These are phyloP conservation scores for Heliconius hortense DNA, from an alignment of 2,888 invertebrate genomes.

Conservation along the genomic window DNA sequence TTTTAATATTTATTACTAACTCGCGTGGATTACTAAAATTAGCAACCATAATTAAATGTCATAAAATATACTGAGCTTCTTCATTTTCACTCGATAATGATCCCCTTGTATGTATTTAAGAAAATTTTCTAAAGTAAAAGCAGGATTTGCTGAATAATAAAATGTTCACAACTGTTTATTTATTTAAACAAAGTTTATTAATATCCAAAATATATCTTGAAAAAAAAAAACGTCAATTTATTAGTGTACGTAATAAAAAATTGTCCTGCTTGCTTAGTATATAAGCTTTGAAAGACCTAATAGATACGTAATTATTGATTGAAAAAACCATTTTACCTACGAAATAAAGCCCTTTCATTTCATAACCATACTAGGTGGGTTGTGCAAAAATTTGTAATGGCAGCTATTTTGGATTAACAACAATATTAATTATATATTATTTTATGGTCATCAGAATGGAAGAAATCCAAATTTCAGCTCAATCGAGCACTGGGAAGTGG, in stretches of 20 bases:
- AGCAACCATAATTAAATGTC: constrained; percentile 17
- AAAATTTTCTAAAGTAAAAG: constrained; percentile 1
- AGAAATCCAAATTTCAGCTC: too few relatives aligned
- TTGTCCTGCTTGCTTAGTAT: neutral
- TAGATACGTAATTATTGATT: neutral
- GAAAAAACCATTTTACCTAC: neutral
- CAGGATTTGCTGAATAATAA: neutral
- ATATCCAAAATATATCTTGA: neutral
- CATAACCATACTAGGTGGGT: too few relatives aligned
- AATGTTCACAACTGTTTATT: neutral
- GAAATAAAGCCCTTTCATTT: too few relatives aligned
- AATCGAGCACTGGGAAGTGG: too few relatives aligned
- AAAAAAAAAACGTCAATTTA: too few relatives aligned
- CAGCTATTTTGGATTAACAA: too few relatives aligned
- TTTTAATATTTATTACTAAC: constrained; percentile 36
- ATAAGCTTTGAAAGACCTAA: neutral
- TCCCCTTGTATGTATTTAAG: constrained; percentile 4
- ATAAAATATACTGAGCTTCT: constrained; percentile 18
- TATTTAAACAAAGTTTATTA: neutral
- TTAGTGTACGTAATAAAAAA: neutral
- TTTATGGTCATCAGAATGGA: too few relatives aligned
- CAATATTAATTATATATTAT: too few relatives aligned
- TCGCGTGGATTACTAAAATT: constrained; percentile 26
- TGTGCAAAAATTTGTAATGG: too few relatives aligned
- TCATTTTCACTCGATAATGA: constrained; percentile 10